Percentiles rank a stretch among this genome's conserved stretches.
Conservation (phyloP, 1,140 invertebrate species). For the Pararge aegeria region DNA sequence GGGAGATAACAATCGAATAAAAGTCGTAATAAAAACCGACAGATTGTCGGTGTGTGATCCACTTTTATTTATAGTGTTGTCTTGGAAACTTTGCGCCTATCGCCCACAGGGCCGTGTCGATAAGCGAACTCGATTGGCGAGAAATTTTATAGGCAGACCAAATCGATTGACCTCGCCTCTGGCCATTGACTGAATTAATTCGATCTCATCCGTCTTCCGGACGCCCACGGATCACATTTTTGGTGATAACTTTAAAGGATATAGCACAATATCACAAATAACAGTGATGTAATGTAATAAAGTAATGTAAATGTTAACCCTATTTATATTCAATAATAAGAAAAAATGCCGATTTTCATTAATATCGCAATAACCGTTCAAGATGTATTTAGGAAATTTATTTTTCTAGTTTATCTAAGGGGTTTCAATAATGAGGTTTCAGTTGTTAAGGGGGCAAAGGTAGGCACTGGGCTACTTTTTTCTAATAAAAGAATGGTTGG, state of each 20-base stretch:
- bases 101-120: slow-evolving; percentile 31
- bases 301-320: no score
- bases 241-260: not conserved
- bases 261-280: no score
- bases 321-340: no score
- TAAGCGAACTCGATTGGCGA: slow-evolving; percentile 39
- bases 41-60: not conserved
- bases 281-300: no score
- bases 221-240: not conserved
- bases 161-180: slow-evolving; percentile 46
- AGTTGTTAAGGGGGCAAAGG: no score
- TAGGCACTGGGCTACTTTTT: no score
- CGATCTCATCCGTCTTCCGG: slow-evolving; percentile 51
- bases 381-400: no score
- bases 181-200: slow-evolving; percentile 29
- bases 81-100: slow-evolving; percentile 4
- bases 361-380: no score
- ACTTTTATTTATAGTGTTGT: not conserved
- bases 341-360: no score
- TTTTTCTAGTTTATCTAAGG: no score
- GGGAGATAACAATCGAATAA: not conserved
- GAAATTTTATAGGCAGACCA: slow-evolving; percentile 50
- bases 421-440: no score
- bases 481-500: no score
- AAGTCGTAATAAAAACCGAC: not conserved